phyloP scores from a whole-genome alignment of 1,140 invertebrate genomes.

The Leucophenga varia region DNA sequence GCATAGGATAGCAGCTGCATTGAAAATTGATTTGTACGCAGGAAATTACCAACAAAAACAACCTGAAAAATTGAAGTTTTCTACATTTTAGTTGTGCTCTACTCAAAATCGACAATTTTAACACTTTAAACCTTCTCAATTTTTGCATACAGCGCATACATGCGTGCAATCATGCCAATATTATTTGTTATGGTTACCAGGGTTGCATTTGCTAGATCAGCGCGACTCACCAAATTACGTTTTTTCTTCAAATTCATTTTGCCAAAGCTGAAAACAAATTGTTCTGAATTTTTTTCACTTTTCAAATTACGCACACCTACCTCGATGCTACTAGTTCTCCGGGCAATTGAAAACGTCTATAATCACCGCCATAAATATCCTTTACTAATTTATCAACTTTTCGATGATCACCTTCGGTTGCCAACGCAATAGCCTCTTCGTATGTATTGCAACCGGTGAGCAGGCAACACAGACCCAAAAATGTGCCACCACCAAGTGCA shows the following conservation, averaged over 20 bases:
- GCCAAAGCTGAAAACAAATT: too few species aligned
- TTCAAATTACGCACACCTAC: too few species aligned
- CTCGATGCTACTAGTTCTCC: too few species aligned
- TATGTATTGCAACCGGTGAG: conserved; percentile 91
- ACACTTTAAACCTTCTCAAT: conserved; percentile 80
- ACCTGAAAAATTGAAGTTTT: too few species aligned
- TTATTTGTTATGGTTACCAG: too few species aligned
- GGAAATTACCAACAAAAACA: conserved; percentile 94
- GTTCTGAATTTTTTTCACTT: too few species aligned
- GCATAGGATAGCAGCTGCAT: conserved; percentile 93
- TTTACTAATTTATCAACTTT: conserved; percentile 90
- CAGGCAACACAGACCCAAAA: conserved; percentile 91
- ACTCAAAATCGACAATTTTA: too few species aligned
- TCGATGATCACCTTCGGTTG: conserved; percentile 84
- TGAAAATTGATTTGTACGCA: conserved; percentile 91
- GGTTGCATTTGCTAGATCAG: too few species aligned
- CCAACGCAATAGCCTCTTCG: conserved; percentile 92
- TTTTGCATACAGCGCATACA: conserved; percentile 89
- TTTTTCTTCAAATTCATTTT: too few species aligned
- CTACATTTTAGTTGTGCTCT: too few species aligned
- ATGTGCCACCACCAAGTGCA: conserved; percentile 92
- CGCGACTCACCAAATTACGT: too few species aligned
- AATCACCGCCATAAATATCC: conserved; percentile 95
- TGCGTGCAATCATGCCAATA: conserved; percentile 78
- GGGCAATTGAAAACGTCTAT: conserved; percentile 80